These are phyloP conservation scores for Epinephelus coioides DNA, from an alignment of 2,797 vertebrate species.

Conservation along the genomic window DNA sequence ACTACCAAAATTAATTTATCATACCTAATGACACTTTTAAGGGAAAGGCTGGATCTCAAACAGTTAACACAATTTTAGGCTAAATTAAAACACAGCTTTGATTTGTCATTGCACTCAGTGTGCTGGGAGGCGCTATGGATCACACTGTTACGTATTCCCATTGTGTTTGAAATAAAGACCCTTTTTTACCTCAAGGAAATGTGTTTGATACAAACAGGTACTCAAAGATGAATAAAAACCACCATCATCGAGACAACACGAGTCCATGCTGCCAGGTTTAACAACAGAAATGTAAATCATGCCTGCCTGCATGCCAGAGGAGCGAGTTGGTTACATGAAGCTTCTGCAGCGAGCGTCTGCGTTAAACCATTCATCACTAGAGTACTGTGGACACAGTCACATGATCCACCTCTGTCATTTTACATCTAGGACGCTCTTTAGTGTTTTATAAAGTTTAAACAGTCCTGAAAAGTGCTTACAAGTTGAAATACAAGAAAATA, in stretches of 20 bases:
- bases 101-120: not conserved
- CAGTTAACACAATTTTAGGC: not conserved
- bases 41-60: not conserved
- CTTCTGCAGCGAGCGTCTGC: constrained; percentile 10
- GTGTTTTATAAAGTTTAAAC: constrained; percentile 6
- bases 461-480: constrained; percentile 42
- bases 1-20: constrained; percentile 1
- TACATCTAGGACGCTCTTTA: not conserved
- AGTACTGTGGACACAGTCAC: not conserved
- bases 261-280: constrained; percentile 26
- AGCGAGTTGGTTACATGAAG: constrained; percentile 16
- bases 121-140: not conserved
- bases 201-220: constrained; percentile 56
- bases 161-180: constrained; percentile 1
- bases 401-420: not conserved
- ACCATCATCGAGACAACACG: constrained; percentile 3
- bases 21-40: not conserved
- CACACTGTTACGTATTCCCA: not conserved
- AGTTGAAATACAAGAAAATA: constrained; percentile 22
- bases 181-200: constrained; percentile 22
- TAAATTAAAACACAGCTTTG: not conserved
- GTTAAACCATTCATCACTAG: not conserved
- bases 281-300: constrained; percentile 26
- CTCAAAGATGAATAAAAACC: constrained; percentile 15
- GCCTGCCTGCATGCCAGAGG: constrained; percentile 17